These are phyloP conservation scores for Cossypha polioptera DNA, from an alignment of 2,797 vertebrate genomes.

Conservation along the genomic window DNA sequence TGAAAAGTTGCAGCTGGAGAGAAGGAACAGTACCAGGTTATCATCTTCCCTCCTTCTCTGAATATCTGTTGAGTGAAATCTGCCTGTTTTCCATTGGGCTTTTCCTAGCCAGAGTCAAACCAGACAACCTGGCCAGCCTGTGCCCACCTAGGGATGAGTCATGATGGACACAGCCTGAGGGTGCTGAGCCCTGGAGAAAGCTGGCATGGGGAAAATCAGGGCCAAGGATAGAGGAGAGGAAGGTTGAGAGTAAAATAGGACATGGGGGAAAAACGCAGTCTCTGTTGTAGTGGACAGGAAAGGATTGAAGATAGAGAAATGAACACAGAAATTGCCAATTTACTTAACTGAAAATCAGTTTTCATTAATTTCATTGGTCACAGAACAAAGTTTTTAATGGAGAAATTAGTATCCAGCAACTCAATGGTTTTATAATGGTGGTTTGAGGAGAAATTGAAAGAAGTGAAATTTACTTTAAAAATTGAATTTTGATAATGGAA, in stretches of 20 bases:
- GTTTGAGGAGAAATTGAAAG: background rate
- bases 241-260: background rate
- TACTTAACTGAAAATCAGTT: background rate
- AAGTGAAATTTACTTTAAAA: background rate
- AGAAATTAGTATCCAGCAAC: background rate
- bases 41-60: background rate
- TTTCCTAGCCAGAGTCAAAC: background rate
- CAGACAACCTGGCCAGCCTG: background rate
- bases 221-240: background rate
- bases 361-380: background rate
- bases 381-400: background rate
- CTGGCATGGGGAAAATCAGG: background rate
- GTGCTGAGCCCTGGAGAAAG: background rate
- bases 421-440: background rate
- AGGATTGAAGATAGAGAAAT: background rate
- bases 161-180: fast-evolving
- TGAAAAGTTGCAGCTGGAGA: background rate
- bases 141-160: background rate
- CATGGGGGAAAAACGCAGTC: background rate
- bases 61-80: background rate
- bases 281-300: background rate
- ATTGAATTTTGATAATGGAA: background rate
- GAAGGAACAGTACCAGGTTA: background rate
- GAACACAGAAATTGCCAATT: background rate
- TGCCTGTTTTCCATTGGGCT: fast-evolving